Evolutionary conservation across 2,888 invertebrate genomes (phyloP).

Genomic region (Rhagium mordax): DNA sequence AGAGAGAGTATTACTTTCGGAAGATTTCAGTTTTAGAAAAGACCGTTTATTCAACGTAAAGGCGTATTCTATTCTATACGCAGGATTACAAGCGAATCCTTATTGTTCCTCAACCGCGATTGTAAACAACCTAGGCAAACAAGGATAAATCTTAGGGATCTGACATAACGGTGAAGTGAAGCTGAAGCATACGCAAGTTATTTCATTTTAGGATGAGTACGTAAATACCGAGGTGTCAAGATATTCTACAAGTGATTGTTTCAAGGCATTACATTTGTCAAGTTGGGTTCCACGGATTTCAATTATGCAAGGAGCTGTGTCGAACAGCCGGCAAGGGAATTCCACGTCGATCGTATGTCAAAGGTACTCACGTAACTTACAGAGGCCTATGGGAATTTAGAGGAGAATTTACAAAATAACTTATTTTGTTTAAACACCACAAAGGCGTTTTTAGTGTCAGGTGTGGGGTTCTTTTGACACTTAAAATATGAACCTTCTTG

Average conservation of each 20-base stretch:
- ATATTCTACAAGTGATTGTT: conserved; percentile 34
- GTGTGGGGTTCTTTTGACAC: conserved; percentile 6
- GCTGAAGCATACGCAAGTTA: conserved; percentile 30
- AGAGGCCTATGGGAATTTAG: conserved; percentile 22
- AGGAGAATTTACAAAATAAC: conserved; percentile 20
- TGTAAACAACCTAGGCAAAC: conserved; percentile 45
- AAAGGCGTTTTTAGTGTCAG: conserved; percentile 24
- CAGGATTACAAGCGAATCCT: conserved; percentile 44
- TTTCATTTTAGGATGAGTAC: conserved; percentile 26
- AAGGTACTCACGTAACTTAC: conserved; percentile 25
- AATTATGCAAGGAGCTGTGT: conserved; percentile 49
- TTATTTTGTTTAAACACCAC: conserved; percentile 30
- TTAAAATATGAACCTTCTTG: conserved; percentile 6
- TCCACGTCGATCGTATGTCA: conserved; percentile 37
- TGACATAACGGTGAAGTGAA: conserved; percentile 13
- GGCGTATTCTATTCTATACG: not conserved
- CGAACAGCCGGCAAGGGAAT: conserved; percentile 31
- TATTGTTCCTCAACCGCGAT: conserved; percentile 47
- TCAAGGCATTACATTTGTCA: conserved; percentile 52
- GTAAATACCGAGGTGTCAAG: conserved; percentile 35
- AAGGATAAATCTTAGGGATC: conserved; percentile 42
- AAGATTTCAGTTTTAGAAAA: conserved; percentile 24
- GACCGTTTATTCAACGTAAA: conserved; percentile 4
- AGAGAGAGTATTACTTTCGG: conserved; percentile 24
- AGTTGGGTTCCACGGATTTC: conserved; percentile 52